Evolutionary conservation across 2,113 vertebrate species (phyloP).

Genomic region (Micromys minutus): DNA sequence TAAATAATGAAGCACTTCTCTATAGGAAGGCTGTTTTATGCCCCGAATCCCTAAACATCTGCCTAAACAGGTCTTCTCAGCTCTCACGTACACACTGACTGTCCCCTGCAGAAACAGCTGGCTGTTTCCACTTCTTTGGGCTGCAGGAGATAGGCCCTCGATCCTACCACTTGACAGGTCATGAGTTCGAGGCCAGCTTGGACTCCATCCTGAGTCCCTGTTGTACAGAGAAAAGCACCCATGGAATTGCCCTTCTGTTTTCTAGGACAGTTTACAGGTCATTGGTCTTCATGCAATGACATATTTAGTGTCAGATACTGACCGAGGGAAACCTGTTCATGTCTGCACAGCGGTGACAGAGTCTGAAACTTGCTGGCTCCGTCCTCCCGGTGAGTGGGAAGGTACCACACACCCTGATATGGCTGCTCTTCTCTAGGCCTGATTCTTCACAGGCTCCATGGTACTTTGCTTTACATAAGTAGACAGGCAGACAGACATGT

Average conservation of each 20-base stretch:
- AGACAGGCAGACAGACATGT: rapidly evolving
- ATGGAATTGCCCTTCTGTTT: not conserved
- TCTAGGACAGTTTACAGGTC: not conserved
- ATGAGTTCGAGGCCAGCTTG: not conserved
- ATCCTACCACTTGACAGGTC: not conserved
- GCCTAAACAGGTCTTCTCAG: not conserved
- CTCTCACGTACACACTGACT: not conserved
- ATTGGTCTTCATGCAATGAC: not conserved
- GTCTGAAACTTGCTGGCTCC: not conserved
- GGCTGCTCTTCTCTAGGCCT: not conserved
- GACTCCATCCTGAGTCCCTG: not conserved
- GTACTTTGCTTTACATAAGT: not conserved
- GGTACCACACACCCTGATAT: not conserved
- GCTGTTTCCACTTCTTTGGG: not conserved
- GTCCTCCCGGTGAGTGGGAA: not conserved
- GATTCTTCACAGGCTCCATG: not conserved
- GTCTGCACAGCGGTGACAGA: not conserved
- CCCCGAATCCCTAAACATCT: not conserved
- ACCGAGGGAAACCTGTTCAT: not conserved
- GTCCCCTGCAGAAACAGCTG: not conserved
- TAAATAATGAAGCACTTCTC: not conserved
- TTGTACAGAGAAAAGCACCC: not conserved
- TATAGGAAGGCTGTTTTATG: not conserved
- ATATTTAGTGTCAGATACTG: not conserved
- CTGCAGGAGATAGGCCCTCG: not conserved